phyloP scores from a whole-genome alignment of 1,140 invertebrate genomes.

The Eufriesea mexicana region DNA sequence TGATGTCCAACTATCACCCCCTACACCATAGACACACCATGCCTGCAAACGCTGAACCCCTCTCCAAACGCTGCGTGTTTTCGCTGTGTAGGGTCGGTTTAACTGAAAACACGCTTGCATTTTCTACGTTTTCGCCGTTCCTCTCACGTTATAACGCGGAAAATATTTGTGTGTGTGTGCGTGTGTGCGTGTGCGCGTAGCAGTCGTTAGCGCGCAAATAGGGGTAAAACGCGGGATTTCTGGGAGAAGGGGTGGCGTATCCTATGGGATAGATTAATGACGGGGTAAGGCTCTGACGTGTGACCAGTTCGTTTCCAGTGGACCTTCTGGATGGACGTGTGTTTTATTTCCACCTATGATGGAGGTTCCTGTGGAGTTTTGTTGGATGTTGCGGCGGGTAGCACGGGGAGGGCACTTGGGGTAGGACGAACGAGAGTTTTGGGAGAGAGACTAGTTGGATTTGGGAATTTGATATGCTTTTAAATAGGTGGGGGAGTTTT shows the following conservation, averaged over 20 bases:
- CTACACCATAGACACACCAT: neutral
- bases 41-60: conserved; percentile 26
- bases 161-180: neutral
- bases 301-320: neutral
- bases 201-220: neutral
- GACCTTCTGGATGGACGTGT: neutral
- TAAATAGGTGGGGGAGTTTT: too few species aligned
- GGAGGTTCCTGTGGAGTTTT: too few species aligned
- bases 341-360: neutral
- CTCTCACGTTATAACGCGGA: neutral
- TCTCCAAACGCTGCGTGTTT: neutral
- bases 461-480: too few species aligned
- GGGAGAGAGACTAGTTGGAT: too few species aligned
- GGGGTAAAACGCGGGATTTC: neutral
- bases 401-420: too few species aligned
- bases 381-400: too few species aligned
- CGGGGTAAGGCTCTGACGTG: neutral
- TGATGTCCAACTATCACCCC: neutral
- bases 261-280: neutral
- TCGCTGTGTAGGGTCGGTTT: neutral
- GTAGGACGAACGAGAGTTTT: too few species aligned
- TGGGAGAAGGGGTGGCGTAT: neutral
- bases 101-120: neutral
- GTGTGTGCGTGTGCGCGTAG: neutral
- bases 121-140: conserved; percentile 5